Evolutionary conservation across 2,888 invertebrate species (phyloP).

Genomic region (Nysson spinosus): DNA sequence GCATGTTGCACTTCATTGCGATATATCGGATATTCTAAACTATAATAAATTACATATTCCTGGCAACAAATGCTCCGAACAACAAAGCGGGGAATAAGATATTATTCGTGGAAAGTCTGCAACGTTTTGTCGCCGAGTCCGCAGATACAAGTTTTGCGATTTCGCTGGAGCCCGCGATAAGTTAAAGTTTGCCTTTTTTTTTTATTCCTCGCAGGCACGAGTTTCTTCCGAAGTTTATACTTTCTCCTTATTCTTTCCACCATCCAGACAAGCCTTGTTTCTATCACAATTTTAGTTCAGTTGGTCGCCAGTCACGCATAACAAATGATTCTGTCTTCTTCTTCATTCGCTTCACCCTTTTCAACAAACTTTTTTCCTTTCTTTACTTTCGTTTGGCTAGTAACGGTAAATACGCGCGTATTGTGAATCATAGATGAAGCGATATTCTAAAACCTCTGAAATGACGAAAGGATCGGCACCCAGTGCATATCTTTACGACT

Average conservation of each 20-base stretch:
- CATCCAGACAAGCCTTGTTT: constrained; percentile 56
- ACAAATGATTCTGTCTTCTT: constrained; percentile 61
- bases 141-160: constrained; percentile 57
- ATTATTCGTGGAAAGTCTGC: constrained; percentile 45
- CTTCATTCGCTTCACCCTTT: constrained; percentile 7
- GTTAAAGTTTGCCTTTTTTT: constrained; percentile 63
- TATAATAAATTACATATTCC: constrained; percentile 52
- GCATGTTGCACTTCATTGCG: neutral
- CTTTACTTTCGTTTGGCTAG: constrained; percentile 12
- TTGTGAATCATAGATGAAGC: constrained; percentile 45
- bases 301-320: constrained; percentile 70
- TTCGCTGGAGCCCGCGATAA: constrained; percentile 64
- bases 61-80: constrained; percentile 27
- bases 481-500: no score
- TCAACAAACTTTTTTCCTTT: constrained; percentile 6
- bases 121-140: constrained; percentile 56
- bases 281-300: constrained; percentile 67
- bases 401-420: constrained; percentile 42
- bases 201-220: constrained; percentile 56
- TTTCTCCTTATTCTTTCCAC: constrained; percentile 53
- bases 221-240: constrained; percentile 64
- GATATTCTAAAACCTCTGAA: neutral
- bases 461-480: neutral
- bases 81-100: constrained; percentile 45
- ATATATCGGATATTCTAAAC: constrained; percentile 40